Percentiles rank a stretch among this genome's conserved stretches.
These are phyloP conservation scores for Cygnus atratus DNA, from an alignment of 2,113 vertebrate genomes.

Conservation along the genomic window DNA sequence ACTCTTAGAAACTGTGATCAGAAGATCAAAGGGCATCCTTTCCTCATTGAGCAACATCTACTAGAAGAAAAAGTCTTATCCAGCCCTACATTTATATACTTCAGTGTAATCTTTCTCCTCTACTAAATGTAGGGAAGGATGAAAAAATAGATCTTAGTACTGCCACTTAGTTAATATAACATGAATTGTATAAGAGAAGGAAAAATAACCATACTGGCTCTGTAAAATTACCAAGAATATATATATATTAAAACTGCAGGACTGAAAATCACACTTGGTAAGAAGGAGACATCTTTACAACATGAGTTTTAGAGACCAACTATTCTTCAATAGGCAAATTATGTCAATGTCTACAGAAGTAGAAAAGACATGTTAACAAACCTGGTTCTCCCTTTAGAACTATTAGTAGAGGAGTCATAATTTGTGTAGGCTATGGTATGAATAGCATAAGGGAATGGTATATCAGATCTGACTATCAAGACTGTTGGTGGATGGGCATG, in stretches of 20 bases:
- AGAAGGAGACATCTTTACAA: not conserved
- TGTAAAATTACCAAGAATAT: not conserved
- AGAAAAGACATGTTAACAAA: constrained; percentile 1
- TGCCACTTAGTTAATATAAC: not conserved
- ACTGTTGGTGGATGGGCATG: not conserved
- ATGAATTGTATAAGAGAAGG: not conserved
- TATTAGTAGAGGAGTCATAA: not conserved
- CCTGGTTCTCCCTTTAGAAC: not conserved
- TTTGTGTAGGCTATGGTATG: not conserved
- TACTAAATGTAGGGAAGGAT: not conserved
- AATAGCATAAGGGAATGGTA: not conserved
- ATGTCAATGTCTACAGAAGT: not conserved
- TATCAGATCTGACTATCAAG: not conserved
- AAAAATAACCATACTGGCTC: not conserved
- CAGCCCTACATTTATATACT: not conserved
- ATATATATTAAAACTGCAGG: not conserved
- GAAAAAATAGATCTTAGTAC: not conserved
- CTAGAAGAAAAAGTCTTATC: not conserved
- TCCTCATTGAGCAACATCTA: not conserved
- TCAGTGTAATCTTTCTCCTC: not conserved
- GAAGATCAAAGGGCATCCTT: not conserved
- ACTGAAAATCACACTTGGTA: not conserved
- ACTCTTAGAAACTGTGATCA: not conserved
- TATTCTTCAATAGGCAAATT: not conserved
- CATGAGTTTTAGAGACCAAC: not conserved